These are phyloP conservation scores for Rhagologus leucostigma DNA, from an alignment of 2,113 vertebrate species.

Conservation along the genomic window DNA sequence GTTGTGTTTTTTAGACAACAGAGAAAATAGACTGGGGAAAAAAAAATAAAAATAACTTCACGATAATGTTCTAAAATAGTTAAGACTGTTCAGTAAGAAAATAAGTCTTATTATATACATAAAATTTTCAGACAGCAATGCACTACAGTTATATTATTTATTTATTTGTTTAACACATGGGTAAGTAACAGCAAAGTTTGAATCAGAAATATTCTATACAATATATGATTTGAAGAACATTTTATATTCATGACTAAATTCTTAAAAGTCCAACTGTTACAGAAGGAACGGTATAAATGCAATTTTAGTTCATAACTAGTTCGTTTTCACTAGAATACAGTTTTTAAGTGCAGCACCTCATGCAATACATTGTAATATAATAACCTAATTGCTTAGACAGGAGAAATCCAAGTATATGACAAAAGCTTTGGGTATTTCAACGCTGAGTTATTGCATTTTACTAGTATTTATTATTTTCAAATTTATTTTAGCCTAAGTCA, in stretches of 20 bases:
- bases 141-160: background rate
- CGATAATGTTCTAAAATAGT: background rate
- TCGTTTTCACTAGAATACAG: background rate
- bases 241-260: background rate
- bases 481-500: background rate
- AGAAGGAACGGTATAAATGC: background rate
- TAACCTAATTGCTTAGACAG: background rate
- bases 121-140: background rate
- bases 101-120: background rate
- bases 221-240: background rate
- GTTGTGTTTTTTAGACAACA: conserved; percentile 99
- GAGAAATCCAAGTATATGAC: background rate
- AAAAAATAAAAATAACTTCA: background rate
- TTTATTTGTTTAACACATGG: background rate
- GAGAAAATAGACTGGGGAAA: conserved; percentile 85
- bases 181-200: background rate
- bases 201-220: background rate
- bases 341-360: background rate
- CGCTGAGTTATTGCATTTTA: background rate
- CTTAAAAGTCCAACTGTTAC: background rate
- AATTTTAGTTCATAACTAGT: background rate
- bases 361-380: background rate
- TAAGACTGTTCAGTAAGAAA: background rate
- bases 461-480: background rate
- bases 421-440: background rate